Percentiles rank a stretch among this genome's conserved stretches.
phyloP scores from a whole-genome alignment of 2,888 invertebrate genomes.

The Eupithecia abbreviata region DNA sequence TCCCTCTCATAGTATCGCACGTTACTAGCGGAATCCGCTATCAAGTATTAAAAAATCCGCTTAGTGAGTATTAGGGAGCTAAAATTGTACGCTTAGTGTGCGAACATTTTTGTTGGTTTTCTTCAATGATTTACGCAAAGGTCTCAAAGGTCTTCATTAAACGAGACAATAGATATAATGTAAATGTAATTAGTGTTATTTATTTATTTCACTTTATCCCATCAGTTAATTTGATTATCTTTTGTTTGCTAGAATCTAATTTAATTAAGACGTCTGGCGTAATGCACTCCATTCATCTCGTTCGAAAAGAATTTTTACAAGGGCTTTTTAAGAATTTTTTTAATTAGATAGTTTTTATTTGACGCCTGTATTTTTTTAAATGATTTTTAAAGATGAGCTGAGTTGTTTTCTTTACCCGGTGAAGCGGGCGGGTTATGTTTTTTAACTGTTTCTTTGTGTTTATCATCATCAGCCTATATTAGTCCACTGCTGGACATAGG shows the following conservation, averaged over 20 bases:
- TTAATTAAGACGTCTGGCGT: slow-evolving; percentile 8
- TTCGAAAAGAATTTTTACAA: background rate
- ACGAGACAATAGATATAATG: background rate
- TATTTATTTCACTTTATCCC: slow-evolving; percentile 8
- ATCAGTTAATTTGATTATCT: slow-evolving; percentile 7
- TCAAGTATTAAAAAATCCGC: background rate
- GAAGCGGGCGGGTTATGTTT: too few species aligned
- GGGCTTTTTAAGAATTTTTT: background rate
- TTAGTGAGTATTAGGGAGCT: background rate
- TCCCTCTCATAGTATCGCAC: background rate
- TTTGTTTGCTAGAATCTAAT: slow-evolving; percentile 10
- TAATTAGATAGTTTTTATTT: background rate
- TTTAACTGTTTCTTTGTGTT: too few species aligned
- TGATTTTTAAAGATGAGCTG: background rate
- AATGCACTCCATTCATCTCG: background rate
- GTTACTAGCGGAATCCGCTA: background rate
- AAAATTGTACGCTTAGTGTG: background rate
- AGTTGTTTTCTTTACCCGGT: too few species aligned
- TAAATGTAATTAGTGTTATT: background rate
- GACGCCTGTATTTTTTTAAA: background rate
- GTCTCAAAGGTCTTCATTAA: background rate
- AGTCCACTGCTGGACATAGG: too few species aligned
- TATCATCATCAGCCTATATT: too few species aligned
- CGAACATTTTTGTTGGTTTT: background rate
- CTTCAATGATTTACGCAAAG: slow-evolving; percentile 5